Conservation (phyloP, 2,113 vertebrate species). For the Apodemus sylvaticus region DNA sequence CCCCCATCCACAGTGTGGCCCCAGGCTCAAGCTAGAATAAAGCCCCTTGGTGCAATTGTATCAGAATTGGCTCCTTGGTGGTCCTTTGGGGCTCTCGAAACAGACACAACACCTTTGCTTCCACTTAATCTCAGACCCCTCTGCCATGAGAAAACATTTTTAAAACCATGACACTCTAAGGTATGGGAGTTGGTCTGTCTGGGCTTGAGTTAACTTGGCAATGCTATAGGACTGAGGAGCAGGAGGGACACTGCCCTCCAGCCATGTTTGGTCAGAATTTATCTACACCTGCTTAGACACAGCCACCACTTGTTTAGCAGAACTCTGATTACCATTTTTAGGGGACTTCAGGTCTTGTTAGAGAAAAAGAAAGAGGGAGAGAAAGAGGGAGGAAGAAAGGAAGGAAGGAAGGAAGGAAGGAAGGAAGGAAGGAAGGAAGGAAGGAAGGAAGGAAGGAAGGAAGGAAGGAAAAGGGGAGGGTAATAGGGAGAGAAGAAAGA, state of each 20-base stretch:
- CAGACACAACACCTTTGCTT: background rate
- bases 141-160: background rate
- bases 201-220: background rate
- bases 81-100: too few relatives aligned
- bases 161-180: background rate
- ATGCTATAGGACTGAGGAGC: background rate
- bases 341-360: background rate
- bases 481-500: too few relatives aligned
- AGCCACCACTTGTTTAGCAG: background rate
- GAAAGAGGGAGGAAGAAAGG: accelerated
- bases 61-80: too few relatives aligned
- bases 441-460: accelerated
- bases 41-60: too few relatives aligned
- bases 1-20: too few relatives aligned
- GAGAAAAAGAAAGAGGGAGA: background rate
- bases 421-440: background rate
- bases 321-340: background rate
- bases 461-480: accelerated
- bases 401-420: background rate
- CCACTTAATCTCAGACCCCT: background rate
- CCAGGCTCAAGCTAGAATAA: too few relatives aligned
- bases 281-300: background rate
- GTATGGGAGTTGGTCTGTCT: background rate
- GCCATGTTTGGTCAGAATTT: background rate
- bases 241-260: background rate